Evolutionary conservation across 2,888 invertebrate species (phyloP), one percentile per base, ranked within the genome.

Genomic region (Neocrepidodera transversa): DNA sequence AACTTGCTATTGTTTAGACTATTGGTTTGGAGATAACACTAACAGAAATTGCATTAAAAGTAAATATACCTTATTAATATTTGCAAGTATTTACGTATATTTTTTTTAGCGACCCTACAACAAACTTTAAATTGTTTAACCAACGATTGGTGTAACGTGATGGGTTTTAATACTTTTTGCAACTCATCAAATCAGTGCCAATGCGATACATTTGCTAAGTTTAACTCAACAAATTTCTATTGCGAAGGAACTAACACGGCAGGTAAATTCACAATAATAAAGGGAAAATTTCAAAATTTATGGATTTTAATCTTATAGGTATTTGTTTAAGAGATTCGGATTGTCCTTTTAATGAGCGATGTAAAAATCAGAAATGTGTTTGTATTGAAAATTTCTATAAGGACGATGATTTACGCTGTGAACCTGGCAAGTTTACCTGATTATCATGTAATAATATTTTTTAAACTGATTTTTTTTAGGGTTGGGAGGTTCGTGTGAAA

Each of bases 41-140:
- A 72, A 72, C 28, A 67, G 67, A 42, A 67, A 69, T 10, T 73
- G 72, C 58, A 66, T 68, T 42, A 73, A 72, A 69, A 67, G 72
- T 71, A 61, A 63, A 67, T 67, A 38, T 47, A n/a, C 4, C 17
- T 13, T 2, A 18, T 30, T 10, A 30, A 30, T 30, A 10, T 10
- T 10, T 30, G 30, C n/a, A 10, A 30, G n/a, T n/a, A n/a, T n/a
- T n/a, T n/a, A n/a, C n/a, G n/a, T n/a, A n/a, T n/a, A n/a, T n/a
- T n/a, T n/a, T n/a, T 66, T 68, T 26, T 28, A 73, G 73, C 72
- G 16, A 72, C 69, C 14, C 59, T 66, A 7, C 63, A 73, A 35
- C 49, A 58, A 6, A 69, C 68, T n/a, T 43, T 55, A 20, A 64
- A 60, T 20, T 73, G 73, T 60, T 51, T 71, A 51, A 68, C 66